Conservation (phyloP, 2,113 vertebrate species). For the Tapirus terrestris region DNA sequence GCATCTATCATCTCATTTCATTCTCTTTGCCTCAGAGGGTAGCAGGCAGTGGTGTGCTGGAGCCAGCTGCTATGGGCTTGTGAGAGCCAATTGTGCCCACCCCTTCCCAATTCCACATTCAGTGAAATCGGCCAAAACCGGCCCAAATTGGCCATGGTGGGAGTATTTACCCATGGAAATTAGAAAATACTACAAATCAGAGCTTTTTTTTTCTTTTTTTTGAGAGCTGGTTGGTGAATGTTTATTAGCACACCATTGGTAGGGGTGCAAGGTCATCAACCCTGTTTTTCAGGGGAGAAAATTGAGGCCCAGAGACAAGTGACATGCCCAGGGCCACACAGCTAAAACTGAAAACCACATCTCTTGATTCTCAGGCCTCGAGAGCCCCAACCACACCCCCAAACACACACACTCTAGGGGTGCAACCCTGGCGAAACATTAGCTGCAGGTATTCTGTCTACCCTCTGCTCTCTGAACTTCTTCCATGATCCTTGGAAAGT, state of each 20-base stretch:
- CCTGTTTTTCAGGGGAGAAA: slow-evolving; percentile 3
- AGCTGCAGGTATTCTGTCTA: background rate
- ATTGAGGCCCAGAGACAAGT: background rate
- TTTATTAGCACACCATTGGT: background rate
- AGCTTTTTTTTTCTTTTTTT: background rate
- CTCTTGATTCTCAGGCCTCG: background rate
- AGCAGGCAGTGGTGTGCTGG: background rate
- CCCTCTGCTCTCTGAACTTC: background rate
- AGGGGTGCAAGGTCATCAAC: background rate
- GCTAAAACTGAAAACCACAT: background rate
- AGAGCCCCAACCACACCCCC: background rate
- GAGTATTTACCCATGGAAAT: background rate
- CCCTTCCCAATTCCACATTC: background rate
- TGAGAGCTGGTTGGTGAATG: background rate
- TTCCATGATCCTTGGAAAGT: background rate
- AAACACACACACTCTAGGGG: background rate
- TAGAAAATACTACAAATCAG: background rate
- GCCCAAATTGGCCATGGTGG: background rate
- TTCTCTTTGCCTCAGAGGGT: background rate
- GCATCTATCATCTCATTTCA: background rate
- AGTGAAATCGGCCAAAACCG: background rate
- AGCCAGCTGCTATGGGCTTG: background rate
- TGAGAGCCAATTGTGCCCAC: background rate
- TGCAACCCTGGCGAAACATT: background rate
- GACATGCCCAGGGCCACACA: background rate